A percentile compares a stretch with the other conserved stretches of the same genome.
Conservation (phyloP, 2,113 vertebrate species). For the Uropsilus gracilis region DNA sequence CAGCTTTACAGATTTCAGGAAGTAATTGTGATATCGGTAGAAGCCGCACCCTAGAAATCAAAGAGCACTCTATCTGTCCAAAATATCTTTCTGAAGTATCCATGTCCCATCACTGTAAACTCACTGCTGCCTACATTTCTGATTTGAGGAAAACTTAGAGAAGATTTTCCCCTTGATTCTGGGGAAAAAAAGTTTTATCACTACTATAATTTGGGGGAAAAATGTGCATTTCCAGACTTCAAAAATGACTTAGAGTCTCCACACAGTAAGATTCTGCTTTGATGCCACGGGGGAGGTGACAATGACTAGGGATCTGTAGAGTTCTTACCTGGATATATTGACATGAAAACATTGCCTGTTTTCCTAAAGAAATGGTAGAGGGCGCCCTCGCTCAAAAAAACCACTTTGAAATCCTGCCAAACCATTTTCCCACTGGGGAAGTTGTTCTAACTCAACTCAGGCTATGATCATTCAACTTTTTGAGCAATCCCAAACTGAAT, state of each 20-base stretch:
- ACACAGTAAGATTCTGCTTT: neutral
- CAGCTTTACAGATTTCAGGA: neutral
- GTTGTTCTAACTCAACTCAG: neutral
- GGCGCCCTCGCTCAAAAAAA: slow-evolving; percentile 57
- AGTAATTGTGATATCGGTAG: neutral
- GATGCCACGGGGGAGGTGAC: no score
- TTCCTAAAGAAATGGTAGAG: slow-evolving; percentile 71
- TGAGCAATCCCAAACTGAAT: neutral
- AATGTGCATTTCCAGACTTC: neutral
- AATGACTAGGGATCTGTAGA: neutral
- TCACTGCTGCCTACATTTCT: neutral
- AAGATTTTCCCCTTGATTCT: neutral
- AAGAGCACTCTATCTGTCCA: neutral
- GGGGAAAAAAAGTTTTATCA: no score
- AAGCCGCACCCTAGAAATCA: neutral
- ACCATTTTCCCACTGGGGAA: rapidly evolving
- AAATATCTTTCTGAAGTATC: neutral
- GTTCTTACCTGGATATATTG: rapidly evolving
- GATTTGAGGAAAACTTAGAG: neutral
- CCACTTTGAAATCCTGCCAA: neutral
- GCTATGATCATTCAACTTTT: neutral
- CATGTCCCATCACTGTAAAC: neutral
- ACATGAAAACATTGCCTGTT: neutral
- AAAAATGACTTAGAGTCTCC: no score
- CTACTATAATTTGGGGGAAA: no score